Evolutionary conservation across 2,888 invertebrate genomes (phyloP), one percentile per base, ranked within the genome.

Genomic region (Pachliopta kotzebuea): DNA sequence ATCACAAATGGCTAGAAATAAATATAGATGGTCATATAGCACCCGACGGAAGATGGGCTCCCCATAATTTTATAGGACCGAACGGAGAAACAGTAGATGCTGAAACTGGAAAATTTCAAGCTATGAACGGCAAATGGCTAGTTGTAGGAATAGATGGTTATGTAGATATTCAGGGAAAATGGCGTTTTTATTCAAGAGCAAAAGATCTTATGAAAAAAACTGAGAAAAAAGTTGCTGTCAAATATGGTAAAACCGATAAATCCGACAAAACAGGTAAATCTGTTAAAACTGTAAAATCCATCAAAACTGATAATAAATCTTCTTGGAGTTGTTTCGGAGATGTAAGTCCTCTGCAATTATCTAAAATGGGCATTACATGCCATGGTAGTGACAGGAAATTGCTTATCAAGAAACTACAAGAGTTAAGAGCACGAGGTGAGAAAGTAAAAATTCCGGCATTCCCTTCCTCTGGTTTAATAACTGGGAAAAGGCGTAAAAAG

Each of bases 281-380:
- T 9, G 42, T 2, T 42, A 37, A 37, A 37, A 37, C 37, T 11
- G 11, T 6, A 4, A 26, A 26, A 26, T 26, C 26, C 26, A 26
- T 49, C 20, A 49, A 49, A 49, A 18, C 49, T n/a, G 49, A 49
- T 4, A 14, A 52, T 52, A 52, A 52, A 62, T 69, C 76, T 4
- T 80, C 83, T 21, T 90, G 84, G 81, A 90, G 88, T 74, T 90
- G 90, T 72, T 90, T 90, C 60, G 89, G 86, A 2, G 85, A 84
- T 66, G 83, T 75, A 9, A 77, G 82, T 50, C 85, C 88, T 3
- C 79, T 71, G 67, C 68, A 77, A 17, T 72, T 91, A 37, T 85
- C 88, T 9, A 80, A 79, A 72, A 79, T 87, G 76, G 90, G 90
- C 17, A 88, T 90, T n/a, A 69, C 84, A 14, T 89, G 90, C 17